Percentiles rank a stretch among this genome's conserved stretches.
phyloP scores from a whole-genome alignment of 2,797 vertebrate genomes.

The Macropodus opercularis region DNA sequence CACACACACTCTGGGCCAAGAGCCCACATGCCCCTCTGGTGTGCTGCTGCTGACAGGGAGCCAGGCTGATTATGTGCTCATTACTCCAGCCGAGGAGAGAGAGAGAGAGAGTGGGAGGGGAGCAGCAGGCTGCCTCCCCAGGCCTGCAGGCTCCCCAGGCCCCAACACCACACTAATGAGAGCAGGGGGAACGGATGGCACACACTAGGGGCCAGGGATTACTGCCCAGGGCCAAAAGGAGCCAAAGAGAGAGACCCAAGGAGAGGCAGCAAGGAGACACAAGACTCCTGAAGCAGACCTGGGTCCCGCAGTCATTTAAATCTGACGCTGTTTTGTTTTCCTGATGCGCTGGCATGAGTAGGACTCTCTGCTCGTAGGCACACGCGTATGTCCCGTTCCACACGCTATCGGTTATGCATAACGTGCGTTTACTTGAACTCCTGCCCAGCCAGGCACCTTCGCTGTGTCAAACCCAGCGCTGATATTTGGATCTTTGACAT shows the following conservation, averaged over 20 bases:
- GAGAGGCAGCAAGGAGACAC: slow-evolving; percentile 54
- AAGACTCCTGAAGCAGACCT: slow-evolving; percentile 61
- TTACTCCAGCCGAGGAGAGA: slow-evolving; percentile 73
- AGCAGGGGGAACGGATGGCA: slow-evolving; percentile 78
- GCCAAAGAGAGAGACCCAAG: slow-evolving; percentile 63
- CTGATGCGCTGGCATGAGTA: slow-evolving; percentile 25
- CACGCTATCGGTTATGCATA: slow-evolving; percentile 16
- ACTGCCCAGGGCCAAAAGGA: slow-evolving; percentile 76
- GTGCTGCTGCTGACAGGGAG: slow-evolving; percentile 77
- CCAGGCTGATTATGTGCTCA: slow-evolving; percentile 83
- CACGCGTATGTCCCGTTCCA: slow-evolving; percentile 10
- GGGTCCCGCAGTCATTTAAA: slow-evolving; percentile 40
- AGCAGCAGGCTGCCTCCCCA: slow-evolving; percentile 76
- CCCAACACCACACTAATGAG: slow-evolving; percentile 80
- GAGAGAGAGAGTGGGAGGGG: slow-evolving; percentile 63
- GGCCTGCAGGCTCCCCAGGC: slow-evolving; percentile 78
- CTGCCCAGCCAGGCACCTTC: slow-evolving; percentile 10
- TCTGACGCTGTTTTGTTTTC: slow-evolving; percentile 53
- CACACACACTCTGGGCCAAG: slow-evolving; percentile 66
- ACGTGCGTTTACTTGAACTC: slow-evolving; percentile 10
- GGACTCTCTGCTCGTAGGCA: slow-evolving; percentile 23
- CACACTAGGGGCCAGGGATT: slow-evolving; percentile 76
- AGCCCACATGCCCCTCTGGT: slow-evolving; percentile 78
- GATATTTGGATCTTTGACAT: background rate
- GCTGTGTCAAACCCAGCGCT: slow-evolving; percentile 5